phyloP scores from a whole-genome alignment of 2,797 vertebrate species.

The Sphenodon punctatus region DNA sequence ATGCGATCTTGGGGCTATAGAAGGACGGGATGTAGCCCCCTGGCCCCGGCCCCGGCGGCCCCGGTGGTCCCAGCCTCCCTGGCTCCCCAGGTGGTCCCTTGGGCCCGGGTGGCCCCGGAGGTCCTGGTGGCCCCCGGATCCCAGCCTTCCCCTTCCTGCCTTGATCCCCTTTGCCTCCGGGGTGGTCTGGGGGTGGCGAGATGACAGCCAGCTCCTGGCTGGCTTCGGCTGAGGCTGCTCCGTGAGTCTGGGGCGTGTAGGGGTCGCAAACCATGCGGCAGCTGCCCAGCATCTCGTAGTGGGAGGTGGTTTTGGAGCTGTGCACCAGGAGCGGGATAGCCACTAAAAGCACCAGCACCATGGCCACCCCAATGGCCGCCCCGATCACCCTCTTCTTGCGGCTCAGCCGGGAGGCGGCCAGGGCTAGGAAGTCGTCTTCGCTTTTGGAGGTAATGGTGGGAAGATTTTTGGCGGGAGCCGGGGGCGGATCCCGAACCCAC shows the following conservation, averaged over 20 bases:
- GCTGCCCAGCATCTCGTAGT: conserved; percentile 93
- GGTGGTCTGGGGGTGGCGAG: conserved; percentile 77
- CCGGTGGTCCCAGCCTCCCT: conserved; percentile 81
- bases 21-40: conserved; percentile 84
- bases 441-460: conserved; percentile 92
- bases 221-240: conserved; percentile 69
- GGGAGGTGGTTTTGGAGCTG: conserved; percentile 88
- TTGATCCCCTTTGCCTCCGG: conserved; percentile 81
- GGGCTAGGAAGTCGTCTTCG: conserved; percentile 94
- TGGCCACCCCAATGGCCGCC: conserved; percentile 93
- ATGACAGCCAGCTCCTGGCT: conserved; percentile 77
- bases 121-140: conserved; percentile 83
- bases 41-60: conserved; percentile 82
- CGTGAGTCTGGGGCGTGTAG: conserved; percentile 77
- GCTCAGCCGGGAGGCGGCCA: conserved; percentile 93
- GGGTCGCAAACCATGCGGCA: conserved; percentile 94
- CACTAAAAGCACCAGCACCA: conserved; percentile 93
- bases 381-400: conserved; percentile 93
- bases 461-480: conserved; percentile 20
- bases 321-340: conserved; percentile 97
- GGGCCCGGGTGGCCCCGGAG: conserved; percentile 85
- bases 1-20: conserved; percentile 90
- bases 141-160: conserved; percentile 88
- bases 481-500: neutral
- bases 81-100: conserved; percentile 83